Conservation (phyloP, 2,797 vertebrate species). For the Hafferia zeledoni region DNA sequence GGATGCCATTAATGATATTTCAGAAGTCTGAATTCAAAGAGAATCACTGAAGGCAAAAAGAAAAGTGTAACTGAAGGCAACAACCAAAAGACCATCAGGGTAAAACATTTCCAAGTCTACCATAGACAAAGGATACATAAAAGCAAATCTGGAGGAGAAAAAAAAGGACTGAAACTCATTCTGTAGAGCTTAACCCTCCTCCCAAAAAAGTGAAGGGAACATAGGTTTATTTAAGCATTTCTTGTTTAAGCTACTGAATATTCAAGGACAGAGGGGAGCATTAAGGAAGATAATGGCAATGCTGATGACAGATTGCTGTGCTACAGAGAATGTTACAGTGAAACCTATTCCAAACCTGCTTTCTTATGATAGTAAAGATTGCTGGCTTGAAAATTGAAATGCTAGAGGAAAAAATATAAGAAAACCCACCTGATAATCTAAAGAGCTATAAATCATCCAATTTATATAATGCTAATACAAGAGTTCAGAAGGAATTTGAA, state of each 20-base stretch:
- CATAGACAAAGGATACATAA: neutral
- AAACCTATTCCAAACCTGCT: neutral
- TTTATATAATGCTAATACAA: neutral
- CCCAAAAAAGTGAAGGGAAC: neutral
- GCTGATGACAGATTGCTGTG: slow-evolving; percentile 2
- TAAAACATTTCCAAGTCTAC: neutral
- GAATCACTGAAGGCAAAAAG: neutral
- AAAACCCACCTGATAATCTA: neutral
- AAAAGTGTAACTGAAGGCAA: neutral
- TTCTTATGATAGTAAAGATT: neutral
- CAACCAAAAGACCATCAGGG: accelerated
- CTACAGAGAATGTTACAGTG: neutral
- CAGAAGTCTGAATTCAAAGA: neutral
- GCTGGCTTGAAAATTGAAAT: neutral
- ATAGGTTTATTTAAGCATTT: neutral
- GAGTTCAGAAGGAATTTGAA: neutral
- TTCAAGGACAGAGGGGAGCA: neutral
- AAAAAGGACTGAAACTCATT: neutral
- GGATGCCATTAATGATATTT: neutral
- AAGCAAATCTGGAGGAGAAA: neutral
- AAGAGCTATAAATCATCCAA: neutral
- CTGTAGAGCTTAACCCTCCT: neutral
- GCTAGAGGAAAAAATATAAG: neutral
- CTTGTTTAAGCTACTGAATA: neutral
- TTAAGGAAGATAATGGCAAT: neutral